Conservation (phyloP, 2,113 vertebrate species). For the Calyptommatus sinebrachiatus region DNA sequence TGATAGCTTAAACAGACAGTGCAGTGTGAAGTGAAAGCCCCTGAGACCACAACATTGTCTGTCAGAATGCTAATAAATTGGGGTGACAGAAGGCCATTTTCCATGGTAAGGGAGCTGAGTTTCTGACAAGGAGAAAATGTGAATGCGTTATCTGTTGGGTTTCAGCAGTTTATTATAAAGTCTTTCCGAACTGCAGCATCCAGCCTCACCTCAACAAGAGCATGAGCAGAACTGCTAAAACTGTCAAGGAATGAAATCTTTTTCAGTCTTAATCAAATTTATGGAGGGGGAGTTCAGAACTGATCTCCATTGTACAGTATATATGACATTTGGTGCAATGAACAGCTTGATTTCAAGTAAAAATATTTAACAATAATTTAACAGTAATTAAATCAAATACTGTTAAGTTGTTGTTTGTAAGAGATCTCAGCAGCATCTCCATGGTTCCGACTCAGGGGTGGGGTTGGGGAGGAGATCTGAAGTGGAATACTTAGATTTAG, state of each 20-base stretch:
- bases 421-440: too few species aligned
- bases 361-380: too few species aligned
- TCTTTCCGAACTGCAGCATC: not conserved
- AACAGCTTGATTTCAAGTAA: too few species aligned
- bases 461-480: too few species aligned
- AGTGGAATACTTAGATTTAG: too few species aligned
- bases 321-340: too few species aligned
- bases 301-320: too few species aligned
- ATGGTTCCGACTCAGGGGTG: too few species aligned
- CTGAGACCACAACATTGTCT: slow-evolving; percentile 42
- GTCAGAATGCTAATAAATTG: slow-evolving; percentile 44
- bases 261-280: not conserved
- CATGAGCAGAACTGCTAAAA: not conserved
- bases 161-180: not conserved
- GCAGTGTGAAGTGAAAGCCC: slow-evolving; percentile 32
- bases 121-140: not conserved
- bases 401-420: too few species aligned
- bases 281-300: too few species aligned
- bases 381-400: too few species aligned
- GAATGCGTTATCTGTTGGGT: slow-evolving; percentile 24
- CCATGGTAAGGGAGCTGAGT: slow-evolving; percentile 11
- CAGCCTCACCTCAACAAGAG: not conserved
- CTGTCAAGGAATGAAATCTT: not conserved
- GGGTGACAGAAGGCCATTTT: slow-evolving; percentile 43
- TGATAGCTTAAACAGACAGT: slow-evolving; percentile 42